Percentiles rank a stretch among this genome's conserved stretches.
phyloP scores from a whole-genome alignment of 2,113 vertebrate genomes.

The Glareola pratincola region DNA sequence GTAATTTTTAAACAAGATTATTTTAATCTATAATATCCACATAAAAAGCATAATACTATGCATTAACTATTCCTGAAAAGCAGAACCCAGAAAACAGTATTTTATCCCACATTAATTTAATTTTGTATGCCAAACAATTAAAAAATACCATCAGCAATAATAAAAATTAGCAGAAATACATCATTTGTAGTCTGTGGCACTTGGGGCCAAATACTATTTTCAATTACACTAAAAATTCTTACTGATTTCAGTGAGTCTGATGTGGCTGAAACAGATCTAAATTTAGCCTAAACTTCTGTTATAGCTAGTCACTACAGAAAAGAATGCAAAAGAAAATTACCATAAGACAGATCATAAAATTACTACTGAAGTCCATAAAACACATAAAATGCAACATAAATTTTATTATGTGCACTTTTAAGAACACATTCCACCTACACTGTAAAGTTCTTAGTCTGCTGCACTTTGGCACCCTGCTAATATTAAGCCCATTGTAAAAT shows the following conservation, averaged over 20 bases:
- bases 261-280: not conserved
- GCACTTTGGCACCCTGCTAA: constrained; percentile 76
- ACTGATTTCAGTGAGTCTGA: not conserved
- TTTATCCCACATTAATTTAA: constrained; percentile 61
- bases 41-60: constrained; percentile 55
- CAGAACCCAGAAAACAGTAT: constrained; percentile 39
- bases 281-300: constrained; percentile 8
- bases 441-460: constrained; percentile 72
- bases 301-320: not conserved
- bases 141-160: constrained; percentile 8
- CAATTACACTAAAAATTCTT: not conserved
- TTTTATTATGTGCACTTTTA: constrained; percentile 60
- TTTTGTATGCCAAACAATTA: constrained; percentile 31
- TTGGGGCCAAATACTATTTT: not conserved
- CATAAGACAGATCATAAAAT: constrained; percentile 48
- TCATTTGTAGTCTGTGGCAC: not conserved
- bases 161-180: constrained; percentile 41
- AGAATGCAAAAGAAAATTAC: constrained; percentile 51
- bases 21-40: constrained; percentile 66
- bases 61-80: constrained; percentile 56
- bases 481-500: constrained; percentile 78
- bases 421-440: constrained; percentile 68
- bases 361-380: constrained; percentile 52
- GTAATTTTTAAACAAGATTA: constrained; percentile 73
- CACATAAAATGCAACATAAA: constrained; percentile 34